phyloP scores from a whole-genome alignment of 2,113 vertebrate species.

The Pseudolaguvia tuberculata region DNA sequence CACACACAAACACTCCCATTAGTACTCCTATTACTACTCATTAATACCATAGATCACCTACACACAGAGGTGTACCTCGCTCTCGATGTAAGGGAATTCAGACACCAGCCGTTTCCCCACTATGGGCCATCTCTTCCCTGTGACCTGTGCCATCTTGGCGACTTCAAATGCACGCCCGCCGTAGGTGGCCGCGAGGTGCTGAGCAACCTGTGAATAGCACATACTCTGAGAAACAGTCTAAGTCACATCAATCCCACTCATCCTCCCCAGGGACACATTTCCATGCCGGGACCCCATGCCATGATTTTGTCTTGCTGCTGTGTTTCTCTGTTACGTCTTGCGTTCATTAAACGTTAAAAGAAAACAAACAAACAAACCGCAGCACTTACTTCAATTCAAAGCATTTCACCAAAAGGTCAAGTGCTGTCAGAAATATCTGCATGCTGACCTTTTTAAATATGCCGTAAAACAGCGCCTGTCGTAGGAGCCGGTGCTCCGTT shows the following conservation, averaged over 20 bases:
- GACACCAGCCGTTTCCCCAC: constrained; percentile 92
- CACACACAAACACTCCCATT: constrained; percentile 1
- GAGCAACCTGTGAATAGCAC: constrained; percentile 76
- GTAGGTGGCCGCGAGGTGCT: constrained; percentile 85
- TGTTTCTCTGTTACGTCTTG: not conserved
- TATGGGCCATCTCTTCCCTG: constrained; percentile 91
- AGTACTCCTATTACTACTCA: no score
- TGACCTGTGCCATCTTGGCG: constrained; percentile 92
- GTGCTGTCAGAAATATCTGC: constrained; percentile 73
- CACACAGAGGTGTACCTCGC: constrained; percentile 74
- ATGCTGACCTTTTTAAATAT: constrained; percentile 73
- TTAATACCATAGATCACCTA: constrained; percentile 87
- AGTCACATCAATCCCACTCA: not conserved
- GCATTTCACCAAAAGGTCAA: constrained; percentile 65
- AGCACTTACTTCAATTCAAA: constrained; percentile 63
- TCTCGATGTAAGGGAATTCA: constrained; percentile 95
- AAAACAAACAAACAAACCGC: constrained; percentile 44
- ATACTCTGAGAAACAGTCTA: not conserved
- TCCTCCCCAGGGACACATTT: not conserved
- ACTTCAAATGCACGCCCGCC: constrained; percentile 89
- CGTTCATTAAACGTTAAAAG: constrained; percentile 53
- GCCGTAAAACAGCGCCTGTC: constrained; percentile 49
- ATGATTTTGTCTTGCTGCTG: not conserved
- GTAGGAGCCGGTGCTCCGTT: constrained; percentile 32
- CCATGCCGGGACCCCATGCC: not conserved